A percentile compares a stretch with the other conserved stretches of the same genome.
phyloP scores from a whole-genome alignment of 2,113 vertebrate species.

The Archocentrus centrarchus region DNA sequence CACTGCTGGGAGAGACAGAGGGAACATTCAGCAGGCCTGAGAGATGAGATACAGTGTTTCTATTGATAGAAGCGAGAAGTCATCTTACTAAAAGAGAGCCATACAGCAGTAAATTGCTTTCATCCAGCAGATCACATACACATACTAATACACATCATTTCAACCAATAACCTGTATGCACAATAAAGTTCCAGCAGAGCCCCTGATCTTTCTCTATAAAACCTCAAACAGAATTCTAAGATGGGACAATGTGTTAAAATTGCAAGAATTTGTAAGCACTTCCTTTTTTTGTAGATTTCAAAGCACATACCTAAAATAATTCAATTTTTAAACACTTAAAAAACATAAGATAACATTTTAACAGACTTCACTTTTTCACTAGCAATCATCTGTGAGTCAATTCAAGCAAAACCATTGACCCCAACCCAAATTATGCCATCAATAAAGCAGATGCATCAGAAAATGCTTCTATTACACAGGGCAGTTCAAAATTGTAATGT shows the following conservation, averaged over 20 bases:
- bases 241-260: not conserved
- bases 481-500: not conserved
- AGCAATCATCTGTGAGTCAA: not conserved
- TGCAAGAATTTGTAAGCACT: not conserved
- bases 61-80: not conserved
- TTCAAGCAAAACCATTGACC: not conserved
- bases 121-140: not conserved
- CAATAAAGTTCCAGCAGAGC: not conserved
- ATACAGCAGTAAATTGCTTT: not conserved
- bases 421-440: not conserved
- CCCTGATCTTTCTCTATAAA: not conserved
- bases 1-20: slow-evolving; percentile 32
- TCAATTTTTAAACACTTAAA: not conserved
- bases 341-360: not conserved
- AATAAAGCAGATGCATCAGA: not conserved
- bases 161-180: too few relatives aligned
- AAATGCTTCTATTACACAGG: not conserved
- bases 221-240: not conserved
- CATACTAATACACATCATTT: not conserved
- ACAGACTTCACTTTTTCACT: not conserved
- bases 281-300: too few relatives aligned
- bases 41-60: not conserved
- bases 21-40: not conserved
- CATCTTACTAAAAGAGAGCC: not conserved
- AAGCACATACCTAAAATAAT: too few relatives aligned